A percentile compares a stretch with the other conserved stretches of the same genome.
These are phyloP conservation scores for Temnothorax ravouxi DNA, from an alignment of 2,888 invertebrate species.

Conservation along the genomic window DNA sequence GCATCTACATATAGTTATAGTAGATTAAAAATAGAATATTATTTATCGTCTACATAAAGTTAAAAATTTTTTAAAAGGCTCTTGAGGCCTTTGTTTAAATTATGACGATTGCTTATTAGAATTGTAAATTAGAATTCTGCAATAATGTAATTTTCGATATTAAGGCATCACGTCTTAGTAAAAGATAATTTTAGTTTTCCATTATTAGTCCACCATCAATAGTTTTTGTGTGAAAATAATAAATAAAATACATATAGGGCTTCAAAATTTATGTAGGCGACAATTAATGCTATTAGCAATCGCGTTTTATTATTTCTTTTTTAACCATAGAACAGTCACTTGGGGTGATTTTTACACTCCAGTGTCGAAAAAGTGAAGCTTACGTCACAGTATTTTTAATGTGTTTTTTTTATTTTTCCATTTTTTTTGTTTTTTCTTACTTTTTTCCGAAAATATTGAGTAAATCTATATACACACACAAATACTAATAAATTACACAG, in stretches of 20 bases:
- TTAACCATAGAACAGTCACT: too few relatives aligned
- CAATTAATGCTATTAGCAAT: not conserved
- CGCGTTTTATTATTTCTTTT: not conserved
- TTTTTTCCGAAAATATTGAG: too few relatives aligned
- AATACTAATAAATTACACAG: too few relatives aligned
- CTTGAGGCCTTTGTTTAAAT: not conserved
- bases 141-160: not conserved
- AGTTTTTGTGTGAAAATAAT: not conserved
- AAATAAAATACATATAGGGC: not conserved
- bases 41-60: not conserved
- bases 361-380: too few relatives aligned
- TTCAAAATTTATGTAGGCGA: not conserved
- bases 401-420: too few relatives aligned
- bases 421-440: too few relatives aligned
- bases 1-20: not conserved
- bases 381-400: too few relatives aligned
- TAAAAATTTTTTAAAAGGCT: not conserved
- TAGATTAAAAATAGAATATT: not conserved
- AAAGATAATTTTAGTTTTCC: not conserved
- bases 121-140: not conserved
- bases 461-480: too few relatives aligned
- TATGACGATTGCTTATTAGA: not conserved
- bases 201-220: not conserved
- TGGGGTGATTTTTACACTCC: too few relatives aligned
- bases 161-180: not conserved